Evolutionary conservation across 2,888 invertebrate genomes (phyloP).

Genomic region (Lycia hirtaria): DNA sequence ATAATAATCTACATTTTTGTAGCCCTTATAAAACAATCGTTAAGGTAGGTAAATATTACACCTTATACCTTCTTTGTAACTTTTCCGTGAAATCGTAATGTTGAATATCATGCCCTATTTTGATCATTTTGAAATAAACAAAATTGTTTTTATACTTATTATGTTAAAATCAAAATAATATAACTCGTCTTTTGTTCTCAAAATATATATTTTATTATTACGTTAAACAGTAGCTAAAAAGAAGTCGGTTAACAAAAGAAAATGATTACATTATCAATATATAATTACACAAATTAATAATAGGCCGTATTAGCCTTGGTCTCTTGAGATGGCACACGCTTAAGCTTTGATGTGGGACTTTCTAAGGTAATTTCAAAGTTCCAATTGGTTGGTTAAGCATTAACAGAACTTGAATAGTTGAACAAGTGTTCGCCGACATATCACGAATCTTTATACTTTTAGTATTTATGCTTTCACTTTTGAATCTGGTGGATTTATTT

Average conservation of each 20-base stretch:
- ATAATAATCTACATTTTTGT: too few relatives aligned
- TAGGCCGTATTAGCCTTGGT: not conserved
- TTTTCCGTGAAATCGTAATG: too few relatives aligned
- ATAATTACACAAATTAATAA: not conserved
- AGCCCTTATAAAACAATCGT: too few relatives aligned
- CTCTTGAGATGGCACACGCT: not conserved
- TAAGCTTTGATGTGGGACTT: constrained; percentile 2
- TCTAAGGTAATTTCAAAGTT: constrained; percentile 13
- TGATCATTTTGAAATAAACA: too few relatives aligned
- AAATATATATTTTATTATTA: too few relatives aligned
- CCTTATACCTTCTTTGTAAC: too few relatives aligned
- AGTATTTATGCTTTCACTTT: constrained; percentile 22
- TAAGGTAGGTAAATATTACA: too few relatives aligned
- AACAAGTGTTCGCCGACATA: constrained; percentile 35
- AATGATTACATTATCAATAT: not conserved
- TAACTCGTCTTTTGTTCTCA: too few relatives aligned
- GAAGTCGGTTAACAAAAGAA: too few relatives aligned
- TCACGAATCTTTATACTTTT: constrained; percentile 41
- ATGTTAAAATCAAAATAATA: not conserved
- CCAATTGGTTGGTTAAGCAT: constrained; percentile 15
- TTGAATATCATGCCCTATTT: too few relatives aligned
- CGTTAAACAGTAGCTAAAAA: too few relatives aligned
- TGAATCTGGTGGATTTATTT: not conserved
- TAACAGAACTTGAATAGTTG: constrained; percentile 14
- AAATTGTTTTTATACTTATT: too few relatives aligned